phyloP scores from a whole-genome alignment of 2,888 invertebrate species.

The Elmis aenea region DNA sequence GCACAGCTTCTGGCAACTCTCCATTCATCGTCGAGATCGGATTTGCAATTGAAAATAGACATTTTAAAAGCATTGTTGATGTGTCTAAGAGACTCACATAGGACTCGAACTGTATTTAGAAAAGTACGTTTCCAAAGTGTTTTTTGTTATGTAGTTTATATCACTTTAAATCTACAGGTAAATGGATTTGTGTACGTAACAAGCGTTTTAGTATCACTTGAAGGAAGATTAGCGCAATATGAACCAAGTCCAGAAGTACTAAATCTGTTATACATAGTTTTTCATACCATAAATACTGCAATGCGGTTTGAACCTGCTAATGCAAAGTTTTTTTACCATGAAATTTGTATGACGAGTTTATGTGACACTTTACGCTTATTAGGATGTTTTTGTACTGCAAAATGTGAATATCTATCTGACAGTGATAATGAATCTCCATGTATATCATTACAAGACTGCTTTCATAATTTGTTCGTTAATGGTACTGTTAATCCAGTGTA shows the following conservation, averaged over 20 bases:
- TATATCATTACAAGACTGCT: slow-evolving; percentile 43
- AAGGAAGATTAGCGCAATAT: slow-evolving; percentile 66
- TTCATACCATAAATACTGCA: slow-evolving; percentile 91
- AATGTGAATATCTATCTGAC: slow-evolving; percentile 37
- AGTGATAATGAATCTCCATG: slow-evolving; percentile 24
- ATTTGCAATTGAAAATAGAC: slow-evolving; percentile 80
- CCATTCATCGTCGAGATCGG: slow-evolving; percentile 81
- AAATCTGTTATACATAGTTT: slow-evolving; percentile 78
- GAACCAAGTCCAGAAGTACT: slow-evolving; percentile 58
- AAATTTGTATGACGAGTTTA: slow-evolving; percentile 92
- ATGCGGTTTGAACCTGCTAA: slow-evolving; percentile 99
- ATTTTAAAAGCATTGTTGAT: slow-evolving; percentile 83
- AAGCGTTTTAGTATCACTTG: slow-evolving; percentile 88
- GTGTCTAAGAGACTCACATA: slow-evolving; percentile 92
- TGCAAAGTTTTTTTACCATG: slow-evolving; percentile 95
- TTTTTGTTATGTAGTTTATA: slow-evolving; percentile 2
- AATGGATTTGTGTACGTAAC: slow-evolving; percentile 98
- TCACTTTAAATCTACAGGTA: slow-evolving; percentile 47
- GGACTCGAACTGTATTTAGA: slow-evolving; percentile 92
- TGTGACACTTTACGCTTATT: slow-evolving; percentile 88
- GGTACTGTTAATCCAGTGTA: slow-evolving; percentile 67
- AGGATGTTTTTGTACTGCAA: slow-evolving; percentile 70
- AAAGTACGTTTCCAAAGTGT: slow-evolving; percentile 56
- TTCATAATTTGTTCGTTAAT: slow-evolving; percentile 72
- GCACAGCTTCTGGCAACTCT: slow-evolving; percentile 84